phyloP scores from a whole-genome alignment of 2,797 vertebrate genomes.

The Discoglossus pictus region DNA sequence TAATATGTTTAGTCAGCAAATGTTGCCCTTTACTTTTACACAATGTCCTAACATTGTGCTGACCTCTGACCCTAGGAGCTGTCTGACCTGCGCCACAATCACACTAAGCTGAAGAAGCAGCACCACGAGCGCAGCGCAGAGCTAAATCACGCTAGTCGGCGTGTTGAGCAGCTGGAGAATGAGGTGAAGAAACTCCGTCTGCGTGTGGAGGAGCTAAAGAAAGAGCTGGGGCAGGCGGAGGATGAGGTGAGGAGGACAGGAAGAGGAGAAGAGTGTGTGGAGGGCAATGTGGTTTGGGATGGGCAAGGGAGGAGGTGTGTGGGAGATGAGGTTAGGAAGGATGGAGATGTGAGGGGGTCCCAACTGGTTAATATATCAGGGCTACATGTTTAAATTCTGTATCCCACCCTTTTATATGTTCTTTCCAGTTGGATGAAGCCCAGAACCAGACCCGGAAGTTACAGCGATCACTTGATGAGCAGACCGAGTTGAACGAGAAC shows the following conservation, averaged over 20 bases:
- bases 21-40: no score
- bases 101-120: constrained; percentile 93
- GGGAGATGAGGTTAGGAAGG: no score
- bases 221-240: constrained; percentile 91
- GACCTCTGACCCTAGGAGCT: constrained; percentile 74
- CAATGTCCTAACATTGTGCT: no score
- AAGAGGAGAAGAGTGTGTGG: no score
- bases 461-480: constrained; percentile 93
- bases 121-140: constrained; percentile 90
- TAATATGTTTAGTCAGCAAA: no score
- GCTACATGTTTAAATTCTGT: neutral
- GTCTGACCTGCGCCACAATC: constrained; percentile 88
- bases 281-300: no score
- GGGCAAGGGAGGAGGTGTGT: no score
- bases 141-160: constrained; percentile 83
- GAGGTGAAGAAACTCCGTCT: constrained; percentile 94
- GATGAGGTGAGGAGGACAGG: constrained; percentile 77
- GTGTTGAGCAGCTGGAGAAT: constrained; percentile 87
- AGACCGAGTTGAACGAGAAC: constrained; percentile 92
- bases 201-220: constrained; percentile 94
- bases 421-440: constrained; percentile 85
- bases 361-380: no score
- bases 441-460: constrained; percentile 92
- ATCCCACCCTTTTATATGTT: neutral
- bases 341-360: no score